These are phyloP conservation scores for Thunnus thynnus DNA, from an alignment of 2,113 vertebrate genomes.

Conservation along the genomic window DNA sequence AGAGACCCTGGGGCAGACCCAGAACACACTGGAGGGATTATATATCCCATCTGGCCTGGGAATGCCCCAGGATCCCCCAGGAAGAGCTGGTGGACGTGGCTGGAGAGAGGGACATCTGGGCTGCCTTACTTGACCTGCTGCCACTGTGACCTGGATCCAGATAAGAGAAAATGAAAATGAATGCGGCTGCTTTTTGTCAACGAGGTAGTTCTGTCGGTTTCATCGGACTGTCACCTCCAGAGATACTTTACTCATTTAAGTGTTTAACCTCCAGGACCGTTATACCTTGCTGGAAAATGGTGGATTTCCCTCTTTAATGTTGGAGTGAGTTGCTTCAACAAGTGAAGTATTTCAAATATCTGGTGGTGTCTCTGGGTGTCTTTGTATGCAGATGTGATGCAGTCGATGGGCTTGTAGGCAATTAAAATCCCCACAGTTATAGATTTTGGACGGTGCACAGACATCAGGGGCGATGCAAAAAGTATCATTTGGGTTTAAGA, in stretches of 20 bases:
- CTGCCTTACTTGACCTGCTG: slow-evolving; percentile 5
- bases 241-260: neutral
- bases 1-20: slow-evolving; percentile 7
- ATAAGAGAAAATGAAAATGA: neutral
- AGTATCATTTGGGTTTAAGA: too few relatives aligned
- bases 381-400: too few relatives aligned
- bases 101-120: slow-evolving; percentile 16
- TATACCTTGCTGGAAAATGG: too few relatives aligned
- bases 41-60: slow-evolving; percentile 27
- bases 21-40: slow-evolving; percentile 10
- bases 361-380: too few relatives aligned
- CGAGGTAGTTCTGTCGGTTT: neutral
- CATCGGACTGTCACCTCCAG: neutral
- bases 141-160: neutral
- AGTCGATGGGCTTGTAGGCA: too few relatives aligned
- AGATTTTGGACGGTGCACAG: too few relatives aligned
- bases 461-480: too few relatives aligned
- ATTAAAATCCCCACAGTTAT: too few relatives aligned
- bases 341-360: too few relatives aligned
- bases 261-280: neutral
- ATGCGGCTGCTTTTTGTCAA: neutral
- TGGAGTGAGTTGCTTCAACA: too few relatives aligned
- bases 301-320: too few relatives aligned
- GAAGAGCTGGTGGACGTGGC: slow-evolving; percentile 12
- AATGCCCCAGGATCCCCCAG: slow-evolving; percentile 15